Conservation (phyloP, 2,888 invertebrate genomes). For the Melieria picta region DNA sequence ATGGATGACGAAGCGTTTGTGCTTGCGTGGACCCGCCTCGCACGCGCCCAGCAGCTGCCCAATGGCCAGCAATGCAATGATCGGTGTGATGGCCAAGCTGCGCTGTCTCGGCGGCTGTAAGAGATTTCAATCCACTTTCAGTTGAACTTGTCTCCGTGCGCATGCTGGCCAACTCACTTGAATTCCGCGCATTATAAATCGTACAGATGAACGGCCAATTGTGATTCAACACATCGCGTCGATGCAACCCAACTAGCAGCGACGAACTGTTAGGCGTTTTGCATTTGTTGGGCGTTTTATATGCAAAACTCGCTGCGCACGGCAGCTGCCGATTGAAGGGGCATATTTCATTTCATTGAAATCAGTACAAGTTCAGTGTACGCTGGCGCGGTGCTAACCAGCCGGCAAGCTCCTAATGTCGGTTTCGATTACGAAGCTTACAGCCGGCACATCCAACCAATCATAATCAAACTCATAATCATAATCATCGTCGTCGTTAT, state of each 20-base stretch:
- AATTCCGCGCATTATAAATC: too few relatives aligned
- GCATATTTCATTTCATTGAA: conserved; percentile 15
- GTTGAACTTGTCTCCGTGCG: too few relatives aligned
- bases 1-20: conserved; percentile 81
- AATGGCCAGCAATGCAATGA: too few relatives aligned
- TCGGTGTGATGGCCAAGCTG: background rate
- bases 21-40: conserved; percentile 68
- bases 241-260: conserved; percentile 6
- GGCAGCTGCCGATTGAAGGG: conserved; percentile 3
- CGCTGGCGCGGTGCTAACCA: conserved; percentile 6
- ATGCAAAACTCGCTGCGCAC: conserved; percentile 66
- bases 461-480: background rate
- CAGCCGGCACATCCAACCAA: conserved; percentile 10
- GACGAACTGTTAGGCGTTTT: conserved; percentile 24
- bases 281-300: conserved; percentile 29
- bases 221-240: background rate
- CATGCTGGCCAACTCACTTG: too few relatives aligned
- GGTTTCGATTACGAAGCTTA: conserved; percentile 1
- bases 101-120: too few relatives aligned
- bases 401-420: too few relatives aligned
- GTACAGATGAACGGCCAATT: too few relatives aligned
- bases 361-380: conserved; percentile 39
- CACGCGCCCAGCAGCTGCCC: conserved; percentile 52
- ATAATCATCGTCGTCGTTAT: too few relatives aligned
- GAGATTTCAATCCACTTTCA: too few relatives aligned